Evolutionary conservation across 2,888 invertebrate genomes (phyloP), one percentile per base, ranked within the genome.

Genomic region (Lycia hirtaria): DNA sequence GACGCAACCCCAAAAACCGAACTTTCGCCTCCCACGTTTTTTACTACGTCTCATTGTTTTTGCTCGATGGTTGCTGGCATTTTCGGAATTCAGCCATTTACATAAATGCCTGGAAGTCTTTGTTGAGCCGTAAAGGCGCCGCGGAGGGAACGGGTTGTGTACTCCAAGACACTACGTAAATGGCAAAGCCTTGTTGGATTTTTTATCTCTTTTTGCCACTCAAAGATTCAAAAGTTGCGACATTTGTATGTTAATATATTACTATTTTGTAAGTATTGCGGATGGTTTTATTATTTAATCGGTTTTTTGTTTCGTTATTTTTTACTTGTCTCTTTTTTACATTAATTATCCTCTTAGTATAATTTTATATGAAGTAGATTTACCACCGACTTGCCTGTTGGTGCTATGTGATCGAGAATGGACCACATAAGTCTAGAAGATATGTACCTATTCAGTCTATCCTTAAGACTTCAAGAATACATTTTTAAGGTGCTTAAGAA

Each of bases 1-100:
- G 73, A 77, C 74, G 71, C 75, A 81, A 78, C 75, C 74, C 80
- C 80, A 85, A 87, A 88, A 88, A 81, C 78, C 78, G 73, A 83
- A 84, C 85, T 87, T 89, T 88, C 85, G 79, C 81, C 81, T 79
- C 79, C 75, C 78, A 80, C 76, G 78, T 78, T 83, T 88, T 87
- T 88, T 83, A 78, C 70, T 71, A 57, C 69, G 64, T 73, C 76
- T 75, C 79, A 80, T 85, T 85, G 85, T 88, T 88, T 90, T 89
- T 87, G 83, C 77, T 66, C 68, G 74, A 72, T 75, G 72, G 76
- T 77, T 76, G 79, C 76, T 68, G 81, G 85, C 81, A 88, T 87
- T 88, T 88, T 89, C 82, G 88, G 88, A 87, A 89, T 89, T 84
- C 83, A 78, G 77, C 73, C 80, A 90, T 91, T 91, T 91, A 88